phyloP scores from a whole-genome alignment of 2,797 vertebrate genomes.

The Neosilurus mollespiculum region DNA sequence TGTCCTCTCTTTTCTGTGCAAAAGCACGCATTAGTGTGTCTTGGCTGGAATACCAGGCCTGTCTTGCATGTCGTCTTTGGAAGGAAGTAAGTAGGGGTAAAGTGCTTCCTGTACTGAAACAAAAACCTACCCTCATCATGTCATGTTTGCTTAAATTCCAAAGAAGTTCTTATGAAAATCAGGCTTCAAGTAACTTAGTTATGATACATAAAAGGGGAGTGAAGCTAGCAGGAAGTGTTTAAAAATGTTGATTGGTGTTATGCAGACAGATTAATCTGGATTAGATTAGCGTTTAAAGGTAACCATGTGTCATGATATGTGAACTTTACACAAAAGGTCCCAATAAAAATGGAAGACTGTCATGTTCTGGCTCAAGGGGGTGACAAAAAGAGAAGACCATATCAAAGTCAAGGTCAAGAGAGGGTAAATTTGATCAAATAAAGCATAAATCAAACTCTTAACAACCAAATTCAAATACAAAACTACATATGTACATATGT shows the following conservation, averaged over 20 bases:
- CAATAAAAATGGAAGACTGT: background rate
- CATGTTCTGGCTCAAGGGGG: too few relatives aligned
- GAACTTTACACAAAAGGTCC: background rate
- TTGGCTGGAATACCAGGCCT: slow-evolving; percentile 65
- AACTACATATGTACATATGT: too few relatives aligned
- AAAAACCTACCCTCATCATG: too few relatives aligned
- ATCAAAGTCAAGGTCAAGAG: too few relatives aligned
- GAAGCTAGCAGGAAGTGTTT: background rate
- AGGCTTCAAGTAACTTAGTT: background rate
- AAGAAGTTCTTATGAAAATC: background rate
- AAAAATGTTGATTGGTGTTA: background rate
- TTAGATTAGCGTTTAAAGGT: background rate
- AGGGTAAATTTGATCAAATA: too few relatives aligned
- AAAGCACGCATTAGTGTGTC: slow-evolving; percentile 47
- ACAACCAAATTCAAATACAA: too few relatives aligned
- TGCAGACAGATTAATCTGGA: background rate
- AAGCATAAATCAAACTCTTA: too few relatives aligned
- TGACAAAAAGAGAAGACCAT: too few relatives aligned
- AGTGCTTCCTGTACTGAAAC: slow-evolving; percentile 62
- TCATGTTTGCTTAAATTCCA: background rate
- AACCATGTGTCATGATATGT: background rate
- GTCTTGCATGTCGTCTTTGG: slow-evolving; percentile 52
- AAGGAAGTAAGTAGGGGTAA: slow-evolving; percentile 60
- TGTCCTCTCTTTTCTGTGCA: slow-evolving; percentile 15
- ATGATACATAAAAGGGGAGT: too few relatives aligned